Conservation (phyloP, 2,113 vertebrate genomes). For the Tonatia bakeri region DNA sequence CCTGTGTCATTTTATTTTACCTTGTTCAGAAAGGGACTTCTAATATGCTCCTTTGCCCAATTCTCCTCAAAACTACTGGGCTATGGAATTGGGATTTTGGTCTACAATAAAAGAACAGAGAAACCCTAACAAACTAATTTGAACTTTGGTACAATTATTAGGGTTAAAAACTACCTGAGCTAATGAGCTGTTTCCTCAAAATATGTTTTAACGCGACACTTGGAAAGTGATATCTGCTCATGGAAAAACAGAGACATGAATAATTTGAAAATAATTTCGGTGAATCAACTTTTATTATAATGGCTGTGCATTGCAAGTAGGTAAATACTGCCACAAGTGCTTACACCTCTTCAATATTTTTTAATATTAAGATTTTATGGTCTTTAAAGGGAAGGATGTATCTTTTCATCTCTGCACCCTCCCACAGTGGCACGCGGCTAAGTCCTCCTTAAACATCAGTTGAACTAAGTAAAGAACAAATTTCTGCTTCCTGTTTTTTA, state of each 20-base stretch:
- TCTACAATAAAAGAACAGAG: background rate
- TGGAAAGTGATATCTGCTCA: background rate
- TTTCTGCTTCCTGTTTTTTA: constrained; percentile 70
- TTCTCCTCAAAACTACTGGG: background rate
- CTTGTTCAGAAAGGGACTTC: background rate
- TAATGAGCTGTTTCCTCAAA: constrained; percentile 9
- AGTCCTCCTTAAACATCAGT: background rate
- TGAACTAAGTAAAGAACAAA: constrained; percentile 16
- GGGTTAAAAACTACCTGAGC: background rate
- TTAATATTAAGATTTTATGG: background rate
- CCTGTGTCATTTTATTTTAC: background rate
- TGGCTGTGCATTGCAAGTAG: background rate
- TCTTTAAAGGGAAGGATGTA: background rate
- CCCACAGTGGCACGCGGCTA: background rate
- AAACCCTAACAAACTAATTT: background rate
- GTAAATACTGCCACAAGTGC: background rate
- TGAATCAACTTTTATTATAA: background rate
- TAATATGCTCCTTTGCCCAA: background rate
- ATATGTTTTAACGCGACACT: background rate
- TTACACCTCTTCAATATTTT: background rate
- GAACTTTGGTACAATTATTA: background rate
- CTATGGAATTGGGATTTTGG: background rate
- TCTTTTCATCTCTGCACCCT: background rate
- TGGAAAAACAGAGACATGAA: background rate
- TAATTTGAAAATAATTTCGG: background rate